Evolutionary conservation across 2,888 invertebrate species (phyloP), one percentile per base, ranked within the genome.

Genomic region (Hyppa rectilinea): DNA sequence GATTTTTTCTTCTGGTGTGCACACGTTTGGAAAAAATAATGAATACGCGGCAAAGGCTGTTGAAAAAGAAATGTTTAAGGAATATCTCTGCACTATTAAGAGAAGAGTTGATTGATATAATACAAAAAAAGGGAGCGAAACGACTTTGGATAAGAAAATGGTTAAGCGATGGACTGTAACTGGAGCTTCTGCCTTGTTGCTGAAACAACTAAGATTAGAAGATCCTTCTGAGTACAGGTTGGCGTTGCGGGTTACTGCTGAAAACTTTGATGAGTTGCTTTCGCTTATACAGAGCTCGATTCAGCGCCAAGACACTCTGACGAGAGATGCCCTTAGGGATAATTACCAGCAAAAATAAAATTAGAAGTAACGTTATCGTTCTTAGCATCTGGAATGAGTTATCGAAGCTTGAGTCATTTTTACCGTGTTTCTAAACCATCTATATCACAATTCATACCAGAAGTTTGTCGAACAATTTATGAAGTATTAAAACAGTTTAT

Each of bases 301-400:
- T 43, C 59, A 59, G 59, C 43, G 59, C n/a, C 43, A 78, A 65
- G 72, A 79, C 55, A 81, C 81, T 45, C 29, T 78, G 53, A 75
- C 81, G 76, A 80, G 80, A 80, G 73, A 78, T 62, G 78, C 78
- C n/a, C n/a, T n/a, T n/a, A n/a, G n/a, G n/a, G n/a, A n/a, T n/a
- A n/a, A 40, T 69, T 78, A 66, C 72, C 79, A 75, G 72, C 75
- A 62, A 71, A 59, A 78, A 63, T 77, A 58, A 68, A 79, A 62
- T 56, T 77, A 53, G 75, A 79, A 64, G n/a, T 78, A 47, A 78
- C 74, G 38, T 56, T 77, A 56, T 50, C 70, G 50, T 77, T 71
- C 56, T 70, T 69, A 64, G 64, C 64, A 40, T 0, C 61, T 61
- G 74, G 65, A 59, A 70, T 61, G 63, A 47, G 60, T 60, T 60